A percentile compares a stretch with the other conserved stretches of the same genome.
phyloP scores from a whole-genome alignment of 2,113 vertebrate genomes.

The Erythrocercus mccallii region DNA sequence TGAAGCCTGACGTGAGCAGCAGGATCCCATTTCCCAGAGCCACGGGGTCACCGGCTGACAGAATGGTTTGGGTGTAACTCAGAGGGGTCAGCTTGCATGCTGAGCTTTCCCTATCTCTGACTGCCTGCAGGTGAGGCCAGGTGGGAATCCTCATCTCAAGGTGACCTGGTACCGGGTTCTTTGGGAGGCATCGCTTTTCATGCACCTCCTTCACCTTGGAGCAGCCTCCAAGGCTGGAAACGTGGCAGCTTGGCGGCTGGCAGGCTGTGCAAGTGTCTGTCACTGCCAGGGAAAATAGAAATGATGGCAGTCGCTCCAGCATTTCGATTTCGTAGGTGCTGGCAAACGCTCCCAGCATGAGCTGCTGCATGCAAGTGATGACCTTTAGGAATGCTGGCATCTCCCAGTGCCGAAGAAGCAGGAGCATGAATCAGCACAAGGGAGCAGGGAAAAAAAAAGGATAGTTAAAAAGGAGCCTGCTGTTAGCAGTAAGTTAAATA shows the following conservation, averaged over 20 bases:
- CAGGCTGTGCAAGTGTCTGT: not conserved
- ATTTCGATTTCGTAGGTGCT: not conserved
- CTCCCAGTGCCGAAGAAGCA: not conserved
- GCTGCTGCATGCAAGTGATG: slow-evolving; percentile 23
- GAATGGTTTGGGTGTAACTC: fast-evolving
- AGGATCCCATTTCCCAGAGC: not conserved
- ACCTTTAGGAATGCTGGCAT: slow-evolving; percentile 57
- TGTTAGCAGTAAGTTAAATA: not conserved
- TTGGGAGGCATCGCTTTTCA: not conserved
- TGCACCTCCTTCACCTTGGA: not conserved
- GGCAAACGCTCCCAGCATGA: not conserved
- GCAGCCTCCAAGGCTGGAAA: not conserved
- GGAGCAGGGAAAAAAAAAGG: not conserved
- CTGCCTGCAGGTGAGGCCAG: not conserved
- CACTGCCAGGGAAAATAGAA: slow-evolving; percentile 1
- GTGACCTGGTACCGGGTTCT: not conserved
- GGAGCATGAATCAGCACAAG: slow-evolving; percentile 58
- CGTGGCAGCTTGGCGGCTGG: not conserved
- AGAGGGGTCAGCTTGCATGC: fast-evolving
- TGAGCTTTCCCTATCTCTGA: not conserved
- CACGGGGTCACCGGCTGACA: not conserved
- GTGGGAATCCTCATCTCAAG: not conserved
- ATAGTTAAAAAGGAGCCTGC: slow-evolving; percentile 5
- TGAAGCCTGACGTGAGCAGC: not conserved
- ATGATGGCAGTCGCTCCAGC: not conserved